Conservation (phyloP, 2,113 vertebrate species). For the Mustelus asterias region DNA sequence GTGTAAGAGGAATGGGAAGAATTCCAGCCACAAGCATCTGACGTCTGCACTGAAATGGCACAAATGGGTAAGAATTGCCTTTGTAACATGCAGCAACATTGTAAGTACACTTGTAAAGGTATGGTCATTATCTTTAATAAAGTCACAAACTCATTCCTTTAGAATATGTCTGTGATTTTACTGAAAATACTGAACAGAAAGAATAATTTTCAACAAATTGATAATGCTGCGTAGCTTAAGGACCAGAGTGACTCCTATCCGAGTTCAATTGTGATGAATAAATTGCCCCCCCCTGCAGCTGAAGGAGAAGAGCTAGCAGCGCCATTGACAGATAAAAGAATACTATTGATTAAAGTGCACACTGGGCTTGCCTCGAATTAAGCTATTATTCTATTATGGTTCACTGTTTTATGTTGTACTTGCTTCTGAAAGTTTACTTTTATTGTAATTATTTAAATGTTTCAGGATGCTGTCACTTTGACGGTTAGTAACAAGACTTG, state of each 20-base stretch:
- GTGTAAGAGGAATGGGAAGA: neutral
- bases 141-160: neutral
- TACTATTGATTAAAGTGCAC: neutral
- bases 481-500: neutral
- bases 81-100: neutral
- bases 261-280: neutral
- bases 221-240: neutral
- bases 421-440: neutral
- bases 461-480: neutral
- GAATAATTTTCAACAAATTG: neutral
- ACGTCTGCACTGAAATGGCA: neutral
- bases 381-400: neutral
- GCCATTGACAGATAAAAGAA: constrained; percentile 5
- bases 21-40: neutral
- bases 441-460: neutral
- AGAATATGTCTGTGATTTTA: neutral
- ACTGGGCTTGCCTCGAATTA: neutral
- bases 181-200: neutral
- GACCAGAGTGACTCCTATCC: neutral
- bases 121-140: neutral
- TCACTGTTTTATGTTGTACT: neutral
- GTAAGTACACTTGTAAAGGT: neutral
- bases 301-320: neutral
- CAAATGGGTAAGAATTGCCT: neutral
- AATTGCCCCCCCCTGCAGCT: neutral